A percentile compares a stretch with the other conserved stretches of the same genome.
phyloP scores from a whole-genome alignment of 2,113 vertebrate genomes.

The Manacus vitellinus region DNA sequence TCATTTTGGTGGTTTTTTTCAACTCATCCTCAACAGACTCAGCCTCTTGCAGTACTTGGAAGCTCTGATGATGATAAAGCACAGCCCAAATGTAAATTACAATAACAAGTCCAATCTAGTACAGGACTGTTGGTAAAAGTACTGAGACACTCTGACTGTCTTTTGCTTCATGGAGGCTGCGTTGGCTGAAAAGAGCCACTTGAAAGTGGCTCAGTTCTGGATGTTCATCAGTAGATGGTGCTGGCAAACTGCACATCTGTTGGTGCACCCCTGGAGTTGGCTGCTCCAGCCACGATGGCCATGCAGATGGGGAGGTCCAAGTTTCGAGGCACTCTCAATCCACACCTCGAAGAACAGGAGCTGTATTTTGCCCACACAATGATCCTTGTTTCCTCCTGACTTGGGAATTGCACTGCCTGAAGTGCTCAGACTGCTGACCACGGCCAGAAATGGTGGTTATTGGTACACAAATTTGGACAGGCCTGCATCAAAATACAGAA shows the following conservation, averaged over 20 bases:
- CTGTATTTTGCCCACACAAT: fast-evolving
- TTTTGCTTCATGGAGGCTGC: neutral
- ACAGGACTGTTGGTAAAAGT: neutral
- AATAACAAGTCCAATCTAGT: neutral
- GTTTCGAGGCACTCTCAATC: fast-evolving
- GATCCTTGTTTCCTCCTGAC: fast-evolving
- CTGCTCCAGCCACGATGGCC: fast-evolving
- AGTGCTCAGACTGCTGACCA: neutral
- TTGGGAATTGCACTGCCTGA: neutral
- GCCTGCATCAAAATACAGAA: neutral
- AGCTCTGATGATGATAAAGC: neutral
- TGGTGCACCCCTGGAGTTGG: no score
- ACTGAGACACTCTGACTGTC: no score
- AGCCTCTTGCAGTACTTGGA: neutral
- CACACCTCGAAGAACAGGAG: neutral
- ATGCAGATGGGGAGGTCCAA: neutral
- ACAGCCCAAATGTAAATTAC: neutral
- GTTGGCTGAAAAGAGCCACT: neutral
- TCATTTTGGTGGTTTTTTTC: neutral
- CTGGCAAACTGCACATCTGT: neutral
- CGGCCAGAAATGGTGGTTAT: fast-evolving
- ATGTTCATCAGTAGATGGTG: conserved; percentile 41
- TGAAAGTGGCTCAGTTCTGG: neutral
- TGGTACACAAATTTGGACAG: no score
- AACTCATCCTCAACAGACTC: neutral